These are phyloP conservation scores for Cynaeus angustus DNA, from an alignment of 2,888 invertebrate genomes.

Conservation along the genomic window DNA sequence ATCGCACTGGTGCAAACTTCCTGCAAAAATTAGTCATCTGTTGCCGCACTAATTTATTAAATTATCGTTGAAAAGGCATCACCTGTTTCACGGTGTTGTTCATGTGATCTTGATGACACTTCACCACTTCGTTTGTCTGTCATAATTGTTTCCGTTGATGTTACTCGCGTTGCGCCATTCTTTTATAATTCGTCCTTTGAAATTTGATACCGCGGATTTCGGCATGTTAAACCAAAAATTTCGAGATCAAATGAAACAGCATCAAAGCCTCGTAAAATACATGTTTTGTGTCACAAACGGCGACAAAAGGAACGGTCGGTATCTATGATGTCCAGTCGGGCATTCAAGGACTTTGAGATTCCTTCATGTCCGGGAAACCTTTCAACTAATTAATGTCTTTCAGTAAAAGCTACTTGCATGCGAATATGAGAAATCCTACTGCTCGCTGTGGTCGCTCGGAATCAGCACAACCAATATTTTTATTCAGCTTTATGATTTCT, in stretches of 20 bases:
- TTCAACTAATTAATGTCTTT: conserved; percentile 67
- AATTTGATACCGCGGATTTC: conserved; percentile 24
- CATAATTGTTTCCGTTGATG: conserved; percentile 7
- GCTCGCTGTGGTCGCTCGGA: conserved; percentile 46
- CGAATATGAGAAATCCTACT: conserved; percentile 60
- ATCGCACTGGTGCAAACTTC: no score
- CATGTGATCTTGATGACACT: neutral
- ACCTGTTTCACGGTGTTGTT: neutral
- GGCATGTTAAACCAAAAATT: conserved; percentile 32
- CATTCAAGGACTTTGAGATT: conserved; percentile 53
- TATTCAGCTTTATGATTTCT: conserved; percentile 47
- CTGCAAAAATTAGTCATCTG: neutral
- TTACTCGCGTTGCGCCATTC: conserved; percentile 2
- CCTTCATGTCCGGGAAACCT: conserved; percentile 59
- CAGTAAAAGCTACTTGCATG: conserved; percentile 54
- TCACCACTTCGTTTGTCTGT: neutral
- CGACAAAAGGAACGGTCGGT: conserved; percentile 46
- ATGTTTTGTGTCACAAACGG: conserved; percentile 50
- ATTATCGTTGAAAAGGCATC: conserved; percentile 1
- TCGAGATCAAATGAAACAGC: conserved; percentile 30
- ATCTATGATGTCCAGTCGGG: conserved; percentile 55
- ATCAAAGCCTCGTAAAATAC: conserved; percentile 55
- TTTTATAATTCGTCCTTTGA: conserved; percentile 15
- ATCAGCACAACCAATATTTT: conserved; percentile 44
- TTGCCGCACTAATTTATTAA: neutral